phyloP scores from a whole-genome alignment of 2,888 invertebrate species.

The Rhyacophila evoluta region DNA sequence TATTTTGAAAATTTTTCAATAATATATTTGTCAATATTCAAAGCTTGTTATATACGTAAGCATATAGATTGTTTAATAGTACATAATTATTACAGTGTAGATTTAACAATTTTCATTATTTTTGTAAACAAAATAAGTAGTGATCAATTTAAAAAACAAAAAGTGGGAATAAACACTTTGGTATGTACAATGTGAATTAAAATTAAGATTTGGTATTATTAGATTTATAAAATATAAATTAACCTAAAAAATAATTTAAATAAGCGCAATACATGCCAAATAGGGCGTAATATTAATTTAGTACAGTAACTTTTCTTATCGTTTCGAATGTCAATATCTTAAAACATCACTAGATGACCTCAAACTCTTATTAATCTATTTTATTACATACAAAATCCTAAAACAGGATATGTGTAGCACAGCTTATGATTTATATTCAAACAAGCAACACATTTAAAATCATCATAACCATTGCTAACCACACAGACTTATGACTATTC shows the following conservation, averaged over 20 bases:
- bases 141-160: neutral
- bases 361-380: neutral
- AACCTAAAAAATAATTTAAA: neutral
- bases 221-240: neutral
- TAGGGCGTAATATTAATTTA: neutral
- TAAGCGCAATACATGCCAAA: conserved; percentile 18
- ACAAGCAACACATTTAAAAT: conserved; percentile 20
- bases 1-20: neutral
- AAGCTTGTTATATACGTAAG: neutral
- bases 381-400: conserved; percentile 25
- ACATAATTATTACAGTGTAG: conserved; percentile 3
- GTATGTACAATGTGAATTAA: conserved; percentile 15
- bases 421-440: conserved; percentile 15
- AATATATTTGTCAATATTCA: neutral
- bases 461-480: neutral
- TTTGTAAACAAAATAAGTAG: neutral
- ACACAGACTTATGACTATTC: conserved; percentile 20
- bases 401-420: conserved; percentile 16
- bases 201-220: conserved; percentile 11
- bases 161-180: neutral
- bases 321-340: neutral
- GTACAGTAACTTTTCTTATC: neutral
- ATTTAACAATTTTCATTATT: neutral
- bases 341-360: conserved; percentile 6
- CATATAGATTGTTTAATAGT: neutral